Evolutionary conservation across 2,888 invertebrate genomes (phyloP).

Genomic region (Ichneumoninae sp.): DNA sequence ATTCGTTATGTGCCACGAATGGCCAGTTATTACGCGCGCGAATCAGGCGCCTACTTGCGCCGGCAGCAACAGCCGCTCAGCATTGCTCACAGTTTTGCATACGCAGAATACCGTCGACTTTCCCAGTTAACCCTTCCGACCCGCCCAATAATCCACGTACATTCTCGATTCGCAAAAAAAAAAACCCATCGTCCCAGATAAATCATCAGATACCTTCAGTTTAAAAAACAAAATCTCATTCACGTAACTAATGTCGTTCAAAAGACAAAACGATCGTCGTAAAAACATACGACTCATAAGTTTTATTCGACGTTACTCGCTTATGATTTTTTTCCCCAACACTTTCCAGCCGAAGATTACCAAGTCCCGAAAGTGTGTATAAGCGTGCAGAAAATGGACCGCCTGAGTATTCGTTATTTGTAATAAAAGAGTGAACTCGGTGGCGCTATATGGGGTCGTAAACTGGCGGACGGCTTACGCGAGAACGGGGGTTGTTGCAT

Average conservation of each 20-base stretch:
- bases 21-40: conserved; percentile 76
- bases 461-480: conserved; percentile 79
- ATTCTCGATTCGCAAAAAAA: background rate
- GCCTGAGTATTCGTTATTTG: conserved; percentile 76
- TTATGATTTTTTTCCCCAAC: background rate
- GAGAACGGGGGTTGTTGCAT: conserved; percentile 51
- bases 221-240: background rate
- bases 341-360: conserved; percentile 7
- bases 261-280: conserved; percentile 23
- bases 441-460: conserved; percentile 79
- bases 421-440: conserved; percentile 81
- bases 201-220: too few relatives aligned
- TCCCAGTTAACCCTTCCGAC: conserved; percentile 31
- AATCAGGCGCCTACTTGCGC: conserved; percentile 73
- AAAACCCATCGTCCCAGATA: too few relatives aligned
- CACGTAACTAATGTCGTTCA: background rate
- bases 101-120: conserved; percentile 32
- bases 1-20: conserved; percentile 78
- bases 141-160: conserved; percentile 15
- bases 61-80: conserved; percentile 44
- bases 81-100: conserved; percentile 64
- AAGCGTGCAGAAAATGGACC: conserved; percentile 60
- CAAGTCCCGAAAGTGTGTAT: conserved; percentile 9
- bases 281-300: conserved; percentile 12
- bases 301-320: conserved; percentile 29